A percentile compares a stretch with the other conserved stretches of the same genome.
phyloP scores from a whole-genome alignment of 2,888 invertebrate species.

The Syrphus vitripennis region DNA sequence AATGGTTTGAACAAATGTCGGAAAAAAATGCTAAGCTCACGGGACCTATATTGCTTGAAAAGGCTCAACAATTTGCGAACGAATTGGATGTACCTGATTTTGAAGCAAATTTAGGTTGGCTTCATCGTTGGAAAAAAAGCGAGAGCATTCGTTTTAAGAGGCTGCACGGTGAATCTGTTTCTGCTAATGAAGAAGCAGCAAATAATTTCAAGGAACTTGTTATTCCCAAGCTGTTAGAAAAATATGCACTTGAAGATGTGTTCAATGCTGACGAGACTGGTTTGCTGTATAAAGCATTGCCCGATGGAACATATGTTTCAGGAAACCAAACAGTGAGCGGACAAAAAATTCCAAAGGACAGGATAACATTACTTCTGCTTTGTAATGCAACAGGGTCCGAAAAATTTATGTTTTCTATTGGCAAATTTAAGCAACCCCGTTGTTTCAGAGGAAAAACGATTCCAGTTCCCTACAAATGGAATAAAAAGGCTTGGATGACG shows the following conservation, averaged over 20 bases:
- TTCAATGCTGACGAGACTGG: slow-evolving; percentile 31
- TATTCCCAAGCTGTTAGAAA: slow-evolving; percentile 25
- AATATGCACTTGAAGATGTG: slow-evolving; percentile 21
- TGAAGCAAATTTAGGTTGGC: slow-evolving; percentile 10
- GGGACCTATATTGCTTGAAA: slow-evolving; percentile 19
- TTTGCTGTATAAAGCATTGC: slow-evolving; percentile 44
- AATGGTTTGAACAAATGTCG: slow-evolving; percentile 48
- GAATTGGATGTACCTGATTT: slow-evolving; percentile 1
- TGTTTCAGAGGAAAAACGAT: slow-evolving; percentile 43
- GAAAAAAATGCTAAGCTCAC: slow-evolving; percentile 48
- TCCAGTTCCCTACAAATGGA: slow-evolving; percentile 32
- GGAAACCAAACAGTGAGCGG: slow-evolving; percentile 19
- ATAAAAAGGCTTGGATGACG: slow-evolving; percentile 27
- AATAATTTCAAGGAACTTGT: slow-evolving; percentile 27
- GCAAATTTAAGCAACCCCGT: slow-evolving; percentile 36
- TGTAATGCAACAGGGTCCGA: slow-evolving; percentile 44
- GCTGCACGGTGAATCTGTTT: slow-evolving; percentile 40
- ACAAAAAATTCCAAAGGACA: slow-evolving; percentile 32
- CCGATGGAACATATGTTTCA: slow-evolving; percentile 41
- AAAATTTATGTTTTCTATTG: slow-evolving; percentile 44
- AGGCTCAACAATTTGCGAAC: slow-evolving; percentile 22
- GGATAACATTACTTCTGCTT: slow-evolving; percentile 18
- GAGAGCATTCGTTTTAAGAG: slow-evolving; percentile 13
- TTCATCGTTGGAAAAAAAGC: slow-evolving; percentile 21
- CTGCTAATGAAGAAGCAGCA: slow-evolving; percentile 37